Evolutionary conservation across 2,113 vertebrate species (phyloP).

Genomic region (Tragelaphus scriptus): DNA sequence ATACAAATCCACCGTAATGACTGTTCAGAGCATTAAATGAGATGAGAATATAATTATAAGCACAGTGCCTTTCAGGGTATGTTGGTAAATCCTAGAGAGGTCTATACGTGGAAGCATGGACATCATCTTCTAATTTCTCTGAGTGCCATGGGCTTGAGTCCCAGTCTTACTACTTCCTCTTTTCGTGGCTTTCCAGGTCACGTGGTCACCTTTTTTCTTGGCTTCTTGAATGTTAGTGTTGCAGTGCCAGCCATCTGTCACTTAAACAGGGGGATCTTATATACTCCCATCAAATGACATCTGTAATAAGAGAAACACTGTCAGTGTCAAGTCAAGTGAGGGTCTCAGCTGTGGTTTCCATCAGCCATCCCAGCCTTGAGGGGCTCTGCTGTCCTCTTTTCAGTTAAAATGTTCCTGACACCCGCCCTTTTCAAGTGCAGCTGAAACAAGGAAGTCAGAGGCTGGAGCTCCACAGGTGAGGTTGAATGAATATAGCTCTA

Average conservation of each 20-base stretch:
- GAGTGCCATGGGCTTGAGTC: neutral
- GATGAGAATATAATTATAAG: neutral
- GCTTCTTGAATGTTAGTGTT: neutral
- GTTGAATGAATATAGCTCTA: accelerated
- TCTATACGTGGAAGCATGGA: neutral
- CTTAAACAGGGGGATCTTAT: neutral
- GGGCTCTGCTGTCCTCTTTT: neutral
- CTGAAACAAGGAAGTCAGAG: neutral
- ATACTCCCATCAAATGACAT: neutral
- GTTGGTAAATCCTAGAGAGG: neutral
- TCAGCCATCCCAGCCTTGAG: neutral
- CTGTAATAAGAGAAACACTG: neutral
- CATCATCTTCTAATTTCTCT: neutral
- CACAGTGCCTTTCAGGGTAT: neutral
- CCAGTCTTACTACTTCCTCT: neutral
- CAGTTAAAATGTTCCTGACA: neutral
- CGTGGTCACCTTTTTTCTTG: neutral
- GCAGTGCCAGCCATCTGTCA: neutral
- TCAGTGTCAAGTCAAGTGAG: neutral
- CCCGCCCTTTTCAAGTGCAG: neutral
- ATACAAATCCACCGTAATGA: neutral
- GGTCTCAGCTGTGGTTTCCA: neutral
- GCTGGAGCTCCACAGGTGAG: neutral
- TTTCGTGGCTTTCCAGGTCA: neutral
- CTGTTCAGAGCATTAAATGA: neutral